Base-by-base conservation (phyloP, 2,888 invertebrate genomes). In the Parochlus steinenii region DNA sequence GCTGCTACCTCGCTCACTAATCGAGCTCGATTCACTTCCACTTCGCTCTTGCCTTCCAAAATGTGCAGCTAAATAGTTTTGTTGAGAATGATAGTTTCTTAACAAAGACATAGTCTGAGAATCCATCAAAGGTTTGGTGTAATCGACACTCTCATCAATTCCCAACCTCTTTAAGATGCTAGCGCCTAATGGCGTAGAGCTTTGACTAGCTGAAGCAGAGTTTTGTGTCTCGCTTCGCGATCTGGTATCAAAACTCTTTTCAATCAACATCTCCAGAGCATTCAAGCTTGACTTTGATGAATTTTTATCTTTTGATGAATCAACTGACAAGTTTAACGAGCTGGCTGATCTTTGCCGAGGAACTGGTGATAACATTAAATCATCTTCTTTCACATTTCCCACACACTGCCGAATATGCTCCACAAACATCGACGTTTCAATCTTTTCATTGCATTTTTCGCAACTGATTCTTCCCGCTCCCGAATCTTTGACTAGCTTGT, bases 181-280 rank as follows among this genome's bases (percentile, higher is more conserved):
- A 14, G 87, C 83, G 20, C 87, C 87, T 49, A 86, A 74, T 0
- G 85, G 82, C 2, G 83, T 79, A 23, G 75, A 71, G 1, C 71
- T 58, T 7, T 72, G 63, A 11, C 69, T 28, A 24, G 29, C 35
- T 23, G 53, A 45, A 3, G 57, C 56, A 45, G 55, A 62, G 5
- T 61, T 60, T 31, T 62, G 60, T 43, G 73, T 62, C 28, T 61
- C 58, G 51, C 82, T 81, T 25, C 85, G 68, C 12, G 78, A 73
- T 37, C 86, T 67, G 5, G 86, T 85, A 53, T 90, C 92, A 53
- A 95, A 95, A 59, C 92, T 93, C 56, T 92, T 90, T 55, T 93
- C 92, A 53, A 95, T 93, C 47, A 95, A 67, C 54, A 90, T 90
- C 58, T 95, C 93, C 53, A 95, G 86, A 33, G 93, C 93, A 53